Conservation (phyloP, 1,140 invertebrate genomes). For the Nephotettix cincticeps region DNA sequence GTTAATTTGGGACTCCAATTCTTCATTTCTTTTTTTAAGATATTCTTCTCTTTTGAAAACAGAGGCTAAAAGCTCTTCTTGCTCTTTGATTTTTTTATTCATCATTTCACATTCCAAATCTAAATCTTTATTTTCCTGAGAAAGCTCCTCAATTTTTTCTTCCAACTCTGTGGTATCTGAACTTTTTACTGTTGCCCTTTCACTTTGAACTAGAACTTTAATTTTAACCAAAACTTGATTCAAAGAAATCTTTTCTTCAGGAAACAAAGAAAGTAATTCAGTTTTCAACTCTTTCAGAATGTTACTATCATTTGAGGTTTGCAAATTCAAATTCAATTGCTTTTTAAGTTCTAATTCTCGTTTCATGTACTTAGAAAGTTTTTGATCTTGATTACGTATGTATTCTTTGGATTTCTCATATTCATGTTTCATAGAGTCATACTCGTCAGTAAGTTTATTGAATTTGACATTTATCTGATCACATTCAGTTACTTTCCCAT, state of each 20-base stretch:
- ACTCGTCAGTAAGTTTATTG: not conserved
- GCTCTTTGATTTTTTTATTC: slow-evolving; percentile 9
- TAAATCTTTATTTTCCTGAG: slow-evolving; percentile 10
- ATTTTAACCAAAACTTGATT: not conserved
- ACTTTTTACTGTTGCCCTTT: not conserved
- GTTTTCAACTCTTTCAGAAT: not conserved
- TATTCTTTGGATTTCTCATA: slow-evolving; percentile 5
- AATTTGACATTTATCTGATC: not conserved
- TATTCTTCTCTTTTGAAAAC: slow-evolving; percentile 5
- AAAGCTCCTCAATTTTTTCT: not conserved
- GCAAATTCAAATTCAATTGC: not conserved
- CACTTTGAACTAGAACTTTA: not conserved
- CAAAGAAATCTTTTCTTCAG: not conserved
- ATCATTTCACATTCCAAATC: slow-evolving; percentile 10
- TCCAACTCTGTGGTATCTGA: not conserved
- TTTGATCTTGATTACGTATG: not conserved
- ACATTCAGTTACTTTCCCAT: not conserved
- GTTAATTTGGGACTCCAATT: not conserved
- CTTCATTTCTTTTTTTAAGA: not conserved
- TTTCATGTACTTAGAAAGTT: not conserved
- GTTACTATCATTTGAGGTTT: not conserved
- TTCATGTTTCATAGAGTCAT: not conserved
- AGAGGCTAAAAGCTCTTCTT: not conserved
- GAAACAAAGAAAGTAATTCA: not conserved
- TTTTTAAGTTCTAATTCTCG: slow-evolving; percentile 9